Conservation (phyloP, 1,140 invertebrate genomes). For the Nephotettix cincticeps region DNA sequence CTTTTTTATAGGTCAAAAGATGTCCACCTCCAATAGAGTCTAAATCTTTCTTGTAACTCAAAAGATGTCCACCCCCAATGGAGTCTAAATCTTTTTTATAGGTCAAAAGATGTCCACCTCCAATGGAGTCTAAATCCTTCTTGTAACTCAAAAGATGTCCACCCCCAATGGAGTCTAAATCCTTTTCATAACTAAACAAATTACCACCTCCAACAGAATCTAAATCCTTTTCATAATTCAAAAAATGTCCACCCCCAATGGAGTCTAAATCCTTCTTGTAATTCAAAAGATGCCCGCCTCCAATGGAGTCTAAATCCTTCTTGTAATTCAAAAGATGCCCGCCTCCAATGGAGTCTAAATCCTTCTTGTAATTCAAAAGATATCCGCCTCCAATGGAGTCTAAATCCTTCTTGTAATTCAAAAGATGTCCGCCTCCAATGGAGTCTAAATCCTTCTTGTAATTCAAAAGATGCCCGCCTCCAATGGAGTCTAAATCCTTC, state of each 20-base stretch:
- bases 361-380: slow-evolving; percentile 5
- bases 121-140: background rate
- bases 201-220: slow-evolving; percentile 1
- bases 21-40: slow-evolving; percentile 2
- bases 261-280: slow-evolving; percentile 16
- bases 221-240: slow-evolving; percentile 30
- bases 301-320: slow-evolving; percentile 27
- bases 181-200: slow-evolving; percentile 34
- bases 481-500: background rate
- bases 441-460: slow-evolving; percentile 5
- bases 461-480: background rate
- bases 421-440: slow-evolving; percentile 4
- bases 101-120: background rate
- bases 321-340: slow-evolving; percentile 23
- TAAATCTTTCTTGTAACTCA: slow-evolving; percentile 31
- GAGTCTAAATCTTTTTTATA: slow-evolving; percentile 35
- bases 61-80: slow-evolving; percentile 13
- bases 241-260: slow-evolving; percentile 26
- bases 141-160: background rate
- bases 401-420: background rate
- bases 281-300: slow-evolving; percentile 23
- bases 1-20: background rate
- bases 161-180: slow-evolving; percentile 17
- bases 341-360: background rate
- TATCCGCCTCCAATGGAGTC: slow-evolving; percentile 12